Evolutionary conservation across 2,797 vertebrate species (phyloP).

Genomic region (Adrianichthys oophorus): DNA sequence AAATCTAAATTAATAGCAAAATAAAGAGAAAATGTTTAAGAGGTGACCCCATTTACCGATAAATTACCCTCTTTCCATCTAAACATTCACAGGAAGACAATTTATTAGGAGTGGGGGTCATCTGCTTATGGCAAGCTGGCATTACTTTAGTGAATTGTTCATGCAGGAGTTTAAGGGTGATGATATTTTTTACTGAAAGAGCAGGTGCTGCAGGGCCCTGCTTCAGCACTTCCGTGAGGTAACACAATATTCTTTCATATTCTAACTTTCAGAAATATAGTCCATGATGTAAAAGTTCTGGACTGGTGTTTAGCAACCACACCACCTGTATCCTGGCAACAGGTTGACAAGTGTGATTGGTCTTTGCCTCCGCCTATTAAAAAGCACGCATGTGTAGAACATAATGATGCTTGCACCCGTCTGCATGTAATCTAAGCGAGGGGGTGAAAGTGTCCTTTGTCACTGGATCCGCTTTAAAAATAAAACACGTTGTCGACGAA

Average conservation of each 20-base stretch:
- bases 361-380: slow-evolving; percentile 80
- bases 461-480: slow-evolving; percentile 90
- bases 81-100: slow-evolving; percentile 15
- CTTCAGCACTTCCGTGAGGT: slow-evolving; percentile 87
- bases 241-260: slow-evolving; percentile 86
- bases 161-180: slow-evolving; percentile 47
- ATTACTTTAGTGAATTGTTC: slow-evolving; percentile 37
- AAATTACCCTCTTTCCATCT: slow-evolving; percentile 20
- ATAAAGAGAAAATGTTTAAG: too few species aligned
- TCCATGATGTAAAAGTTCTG: slow-evolving; percentile 93
- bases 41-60: not conserved
- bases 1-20: not conserved
- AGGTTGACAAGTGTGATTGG: slow-evolving; percentile 83
- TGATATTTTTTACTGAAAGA: slow-evolving; percentile 79
- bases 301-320: slow-evolving; percentile 84
- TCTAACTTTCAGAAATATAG: slow-evolving; percentile 95
- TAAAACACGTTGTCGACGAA: slow-evolving; percentile 80
- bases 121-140: slow-evolving; percentile 28
- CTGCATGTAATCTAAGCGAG: slow-evolving; percentile 87
- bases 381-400: slow-evolving; percentile 71
- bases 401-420: slow-evolving; percentile 85
- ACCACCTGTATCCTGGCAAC: slow-evolving; percentile 80
- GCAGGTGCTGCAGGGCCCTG: slow-evolving; percentile 85
- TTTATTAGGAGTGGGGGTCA: slow-evolving; percentile 35
- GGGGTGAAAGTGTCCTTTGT: slow-evolving; percentile 83